Percentiles rank a stretch among this genome's conserved stretches.
phyloP scores from a whole-genome alignment of 2,797 vertebrate genomes.

The Telmatherina bonti region DNA sequence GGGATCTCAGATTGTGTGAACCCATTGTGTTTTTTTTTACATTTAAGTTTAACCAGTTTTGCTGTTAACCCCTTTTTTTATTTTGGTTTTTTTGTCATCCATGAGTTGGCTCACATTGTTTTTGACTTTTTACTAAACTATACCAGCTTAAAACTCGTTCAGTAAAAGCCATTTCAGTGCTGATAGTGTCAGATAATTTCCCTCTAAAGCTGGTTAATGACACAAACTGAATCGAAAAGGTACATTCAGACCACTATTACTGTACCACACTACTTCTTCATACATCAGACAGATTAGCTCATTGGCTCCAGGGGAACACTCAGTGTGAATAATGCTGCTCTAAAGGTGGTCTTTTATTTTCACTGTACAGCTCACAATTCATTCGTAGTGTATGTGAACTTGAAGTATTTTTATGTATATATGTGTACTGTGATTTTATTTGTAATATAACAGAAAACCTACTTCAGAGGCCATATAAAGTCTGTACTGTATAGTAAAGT shows the following conservation, averaged over 20 bases:
- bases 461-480: conserved; percentile 75
- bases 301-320: conserved; percentile 20
- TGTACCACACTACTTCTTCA: conserved; percentile 26
- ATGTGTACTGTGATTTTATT: conserved; percentile 49
- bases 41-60: conserved; percentile 45
- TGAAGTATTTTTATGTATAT: conserved; percentile 41
- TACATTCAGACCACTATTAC: conserved; percentile 34
- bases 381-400: conserved; percentile 55
- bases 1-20: conserved; percentile 45
- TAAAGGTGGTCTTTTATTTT: conserved; percentile 47
- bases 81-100: neutral
- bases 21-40: conserved; percentile 32
- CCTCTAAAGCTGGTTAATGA: conserved; percentile 22
- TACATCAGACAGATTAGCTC: neutral
- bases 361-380: conserved; percentile 58
- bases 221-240: conserved; percentile 49
- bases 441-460: conserved; percentile 41
- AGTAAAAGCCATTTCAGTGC: conserved; percentile 65
- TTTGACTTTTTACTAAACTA: conserved; percentile 27
- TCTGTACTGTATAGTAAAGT: conserved; percentile 79
- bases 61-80: no score
- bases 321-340: conserved; percentile 70
- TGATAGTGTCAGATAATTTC: conserved; percentile 22
- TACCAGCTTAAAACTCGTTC: conserved; percentile 59
- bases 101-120: conserved; percentile 5